phyloP scores from a whole-genome alignment of 1,140 invertebrate genomes.

The Brachionus calyciflorus region DNA sequence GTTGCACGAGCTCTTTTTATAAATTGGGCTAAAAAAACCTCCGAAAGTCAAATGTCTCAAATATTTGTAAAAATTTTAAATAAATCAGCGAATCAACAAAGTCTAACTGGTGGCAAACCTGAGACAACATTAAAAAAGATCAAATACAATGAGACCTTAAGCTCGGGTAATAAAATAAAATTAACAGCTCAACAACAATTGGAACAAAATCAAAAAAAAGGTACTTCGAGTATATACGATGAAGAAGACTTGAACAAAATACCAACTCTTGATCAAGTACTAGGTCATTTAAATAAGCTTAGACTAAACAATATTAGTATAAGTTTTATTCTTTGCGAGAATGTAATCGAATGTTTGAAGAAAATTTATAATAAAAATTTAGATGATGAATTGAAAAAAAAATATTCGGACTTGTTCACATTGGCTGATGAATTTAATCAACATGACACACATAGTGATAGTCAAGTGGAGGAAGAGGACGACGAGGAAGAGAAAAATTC shows the following conservation, averaged over 20 bases:
- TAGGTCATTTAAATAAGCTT: conserved; percentile 28
- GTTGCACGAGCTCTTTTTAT: background rate
- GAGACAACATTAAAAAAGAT: conserved; percentile 34
- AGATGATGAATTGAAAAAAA: conserved; percentile 45
- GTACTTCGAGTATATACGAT: conserved; percentile 10
- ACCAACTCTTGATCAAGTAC: conserved; percentile 20
- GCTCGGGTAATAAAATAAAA: conserved; percentile 19
- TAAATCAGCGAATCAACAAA: conserved; percentile 16
- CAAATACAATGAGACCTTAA: conserved; percentile 9
- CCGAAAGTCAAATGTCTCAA: conserved; percentile 15
- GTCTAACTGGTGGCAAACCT: background rate
- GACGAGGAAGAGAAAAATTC: conserved; percentile 9
- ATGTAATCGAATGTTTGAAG: conserved; percentile 7
- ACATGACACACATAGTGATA: background rate
- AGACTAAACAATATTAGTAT: conserved; percentile 18
- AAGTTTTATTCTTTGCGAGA: conserved; percentile 16
- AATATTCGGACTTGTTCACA: conserved; percentile 33
- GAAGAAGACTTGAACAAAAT: conserved; percentile 37
- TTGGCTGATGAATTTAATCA: conserved; percentile 38
- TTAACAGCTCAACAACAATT: conserved; percentile 34
- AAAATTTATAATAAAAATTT: conserved; percentile 43
- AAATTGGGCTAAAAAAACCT: conserved; percentile 23
- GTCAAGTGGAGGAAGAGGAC: conserved; percentile 5
- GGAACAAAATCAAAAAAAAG: conserved; percentile 38
- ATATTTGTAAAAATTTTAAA: conserved; percentile 27